A percentile compares a stretch with the other conserved stretches of the same genome.
phyloP scores from a whole-genome alignment of 2,113 vertebrate species.

The Neogobius melanostomus region DNA sequence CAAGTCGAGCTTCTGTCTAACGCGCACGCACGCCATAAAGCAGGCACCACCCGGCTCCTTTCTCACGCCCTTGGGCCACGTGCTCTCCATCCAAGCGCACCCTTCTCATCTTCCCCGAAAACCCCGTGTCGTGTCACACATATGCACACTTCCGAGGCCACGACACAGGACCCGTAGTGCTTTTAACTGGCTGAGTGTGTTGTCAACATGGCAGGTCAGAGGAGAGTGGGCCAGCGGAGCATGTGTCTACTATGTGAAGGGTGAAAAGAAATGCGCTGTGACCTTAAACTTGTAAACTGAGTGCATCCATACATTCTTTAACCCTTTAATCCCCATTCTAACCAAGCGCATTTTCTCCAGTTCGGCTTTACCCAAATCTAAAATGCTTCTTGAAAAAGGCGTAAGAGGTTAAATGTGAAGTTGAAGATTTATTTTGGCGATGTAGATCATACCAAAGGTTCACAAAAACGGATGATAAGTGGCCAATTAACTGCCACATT shows the following conservation, averaged over 20 bases:
- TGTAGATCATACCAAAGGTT: background rate
- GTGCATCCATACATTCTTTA: background rate
- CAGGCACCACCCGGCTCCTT: conserved; percentile 8
- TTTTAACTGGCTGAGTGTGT: conserved; percentile 5
- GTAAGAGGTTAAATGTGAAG: background rate
- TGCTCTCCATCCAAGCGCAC: conserved; percentile 33
- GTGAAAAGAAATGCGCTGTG: background rate
- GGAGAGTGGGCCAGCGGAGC: background rate
- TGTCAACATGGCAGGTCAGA: conserved; percentile 7
- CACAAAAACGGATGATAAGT: background rate
- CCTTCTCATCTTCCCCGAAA: conserved; percentile 27
- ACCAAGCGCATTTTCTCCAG: no score
- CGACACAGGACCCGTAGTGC: background rate
- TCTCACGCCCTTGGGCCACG: conserved; percentile 27
- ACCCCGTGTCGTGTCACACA: conserved; percentile 17
- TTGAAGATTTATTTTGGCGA: background rate
- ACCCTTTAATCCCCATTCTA: no score
- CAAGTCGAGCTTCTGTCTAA: conserved; percentile 23
- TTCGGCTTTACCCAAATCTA: no score
- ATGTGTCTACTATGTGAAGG: background rate
- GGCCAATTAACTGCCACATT: background rate
- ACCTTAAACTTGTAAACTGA: background rate
- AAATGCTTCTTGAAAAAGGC: no score
- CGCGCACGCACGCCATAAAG: conserved; percentile 22
- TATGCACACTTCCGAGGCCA: conserved; percentile 1